Conservation (phyloP, 2,888 invertebrate genomes). For the Caenorhabditis macrosperma region DNA sequence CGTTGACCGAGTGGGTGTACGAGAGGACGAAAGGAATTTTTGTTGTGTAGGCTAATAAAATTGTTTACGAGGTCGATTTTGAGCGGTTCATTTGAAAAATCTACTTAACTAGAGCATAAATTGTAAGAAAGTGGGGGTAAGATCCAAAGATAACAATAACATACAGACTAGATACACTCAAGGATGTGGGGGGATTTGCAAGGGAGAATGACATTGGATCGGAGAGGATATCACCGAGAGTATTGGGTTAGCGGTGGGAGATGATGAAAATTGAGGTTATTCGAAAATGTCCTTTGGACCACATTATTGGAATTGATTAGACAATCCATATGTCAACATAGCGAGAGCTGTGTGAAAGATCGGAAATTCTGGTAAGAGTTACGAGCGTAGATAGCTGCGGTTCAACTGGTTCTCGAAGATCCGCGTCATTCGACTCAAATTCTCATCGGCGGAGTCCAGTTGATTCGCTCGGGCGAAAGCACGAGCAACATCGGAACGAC, state of each 20-base stretch:
- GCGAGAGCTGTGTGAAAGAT: neutral
- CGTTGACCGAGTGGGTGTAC: slow-evolving; percentile 24
- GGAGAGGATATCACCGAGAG: neutral
- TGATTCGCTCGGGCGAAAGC: slow-evolving; percentile 44
- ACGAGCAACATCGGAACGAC: slow-evolving; percentile 33
- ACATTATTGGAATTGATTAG: slow-evolving; percentile 48
- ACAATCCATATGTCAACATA: slow-evolving; percentile 30
- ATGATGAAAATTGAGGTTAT: slow-evolving; percentile 13
- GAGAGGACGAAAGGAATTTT: slow-evolving; percentile 9
- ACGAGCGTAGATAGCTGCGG: neutral
- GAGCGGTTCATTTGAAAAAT: slow-evolving; percentile 30
- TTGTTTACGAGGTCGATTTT: neutral
- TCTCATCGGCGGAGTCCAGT: slow-evolving; percentile 4
- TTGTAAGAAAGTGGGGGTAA: slow-evolving; percentile 23
- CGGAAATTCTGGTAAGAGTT: neutral
- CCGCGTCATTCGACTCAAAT: slow-evolving; percentile 4
- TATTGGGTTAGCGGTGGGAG: neutral
- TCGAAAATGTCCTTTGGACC: slow-evolving; percentile 38
- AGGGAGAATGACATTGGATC: neutral
- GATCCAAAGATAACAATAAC: slow-evolving; percentile 52
- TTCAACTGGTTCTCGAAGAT: slow-evolving; percentile 18
- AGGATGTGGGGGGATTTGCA: slow-evolving; percentile 18
- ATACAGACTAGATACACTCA: slow-evolving; percentile 54
- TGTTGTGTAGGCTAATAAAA: neutral
- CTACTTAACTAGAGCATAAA: slow-evolving; percentile 43